A percentile compares a stretch with the other conserved stretches of the same genome.
These are phyloP conservation scores for Dendroctonus valens DNA, from an alignment of 1,140 invertebrate genomes.

Conservation along the genomic window DNA sequence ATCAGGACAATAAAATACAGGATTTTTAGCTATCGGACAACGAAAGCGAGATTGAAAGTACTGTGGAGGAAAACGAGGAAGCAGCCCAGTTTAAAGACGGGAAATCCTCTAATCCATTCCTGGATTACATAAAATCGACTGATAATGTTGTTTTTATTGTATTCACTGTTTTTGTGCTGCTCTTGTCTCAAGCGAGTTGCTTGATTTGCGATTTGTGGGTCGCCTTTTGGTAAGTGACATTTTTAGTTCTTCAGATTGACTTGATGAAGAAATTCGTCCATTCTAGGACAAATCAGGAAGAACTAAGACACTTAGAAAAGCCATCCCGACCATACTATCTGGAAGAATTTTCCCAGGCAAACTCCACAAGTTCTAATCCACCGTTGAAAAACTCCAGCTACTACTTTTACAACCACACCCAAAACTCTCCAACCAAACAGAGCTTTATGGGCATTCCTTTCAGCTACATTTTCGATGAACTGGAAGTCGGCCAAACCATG, in stretches of 20 bases:
- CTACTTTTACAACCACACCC: no score
- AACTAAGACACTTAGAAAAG: conserved; percentile 19
- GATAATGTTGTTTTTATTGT: conserved; percentile 57
- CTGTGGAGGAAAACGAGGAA: not conserved
- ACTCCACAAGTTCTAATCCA: no score
- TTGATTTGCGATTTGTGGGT: conserved; percentile 77
- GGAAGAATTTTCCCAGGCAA: not conserved
- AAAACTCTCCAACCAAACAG: no score
- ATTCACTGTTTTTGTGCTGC: conserved; percentile 56
- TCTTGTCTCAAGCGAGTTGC: conserved; percentile 55
- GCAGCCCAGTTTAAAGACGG: no score
- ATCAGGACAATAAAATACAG: no score
- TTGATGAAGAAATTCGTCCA: not conserved
- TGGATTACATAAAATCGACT: conserved; percentile 66
- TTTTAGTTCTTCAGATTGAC: not conserved
- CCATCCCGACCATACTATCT: not conserved
- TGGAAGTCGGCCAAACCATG: conserved; percentile 7
- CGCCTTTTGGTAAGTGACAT: conserved; percentile 63
- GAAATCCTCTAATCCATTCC: no score
- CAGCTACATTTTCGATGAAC: conserved; percentile 21
- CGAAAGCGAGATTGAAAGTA: conserved; percentile 7
- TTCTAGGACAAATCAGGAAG: conserved; percentile 42
- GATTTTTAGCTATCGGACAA: no score
- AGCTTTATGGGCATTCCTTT: no score
- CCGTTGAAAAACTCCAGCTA: no score